A percentile compares a stretch with the other conserved stretches of the same genome.
Evolutionary conservation across 2,888 invertebrate genomes (phyloP).

Genomic region (Sarcophaga subvicina): DNA sequence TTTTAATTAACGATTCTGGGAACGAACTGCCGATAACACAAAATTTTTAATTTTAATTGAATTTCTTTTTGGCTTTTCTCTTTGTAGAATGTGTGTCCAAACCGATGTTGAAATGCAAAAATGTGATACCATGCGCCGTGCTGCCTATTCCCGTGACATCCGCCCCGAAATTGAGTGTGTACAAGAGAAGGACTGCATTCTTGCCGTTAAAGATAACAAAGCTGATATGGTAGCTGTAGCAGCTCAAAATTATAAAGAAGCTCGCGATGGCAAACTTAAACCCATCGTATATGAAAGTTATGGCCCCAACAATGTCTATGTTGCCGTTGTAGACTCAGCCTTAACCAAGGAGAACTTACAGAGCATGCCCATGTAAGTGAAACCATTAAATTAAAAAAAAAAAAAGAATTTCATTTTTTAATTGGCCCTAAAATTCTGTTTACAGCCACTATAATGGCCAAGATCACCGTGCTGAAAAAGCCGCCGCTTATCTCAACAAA

Average conservation of each 20-base stretch:
- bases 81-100: slow-evolving; percentile 85
- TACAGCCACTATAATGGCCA: slow-evolving; percentile 76
- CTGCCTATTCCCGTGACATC: slow-evolving; percentile 90
- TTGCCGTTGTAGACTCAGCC: slow-evolving; percentile 78
- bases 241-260: slow-evolving; percentile 74
- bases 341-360: slow-evolving; percentile 74
- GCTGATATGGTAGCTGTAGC: slow-evolving; percentile 76
- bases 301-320: slow-evolving; percentile 75
- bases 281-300: slow-evolving; percentile 79
- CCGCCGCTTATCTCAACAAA: slow-evolving; percentile 78
- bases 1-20: neutral
- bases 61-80: neutral
- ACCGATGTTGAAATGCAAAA: slow-evolving; percentile 87
- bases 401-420: neutral
- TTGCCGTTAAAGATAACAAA: slow-evolving; percentile 74
- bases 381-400: neutral
- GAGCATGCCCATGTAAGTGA: slow-evolving; percentile 78
- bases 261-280: slow-evolving; percentile 74
- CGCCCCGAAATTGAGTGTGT: slow-evolving; percentile 92
- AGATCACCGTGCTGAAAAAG: slow-evolving; percentile 76
- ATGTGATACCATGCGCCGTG: slow-evolving; percentile 87
- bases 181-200: slow-evolving; percentile 83
- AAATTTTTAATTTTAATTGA: too few species aligned
- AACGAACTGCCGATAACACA: too few species aligned
- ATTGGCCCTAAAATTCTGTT: neutral